Evolutionary conservation across 2,797 vertebrate species (phyloP).

Genomic region (Scyliorhinus canicula): DNA sequence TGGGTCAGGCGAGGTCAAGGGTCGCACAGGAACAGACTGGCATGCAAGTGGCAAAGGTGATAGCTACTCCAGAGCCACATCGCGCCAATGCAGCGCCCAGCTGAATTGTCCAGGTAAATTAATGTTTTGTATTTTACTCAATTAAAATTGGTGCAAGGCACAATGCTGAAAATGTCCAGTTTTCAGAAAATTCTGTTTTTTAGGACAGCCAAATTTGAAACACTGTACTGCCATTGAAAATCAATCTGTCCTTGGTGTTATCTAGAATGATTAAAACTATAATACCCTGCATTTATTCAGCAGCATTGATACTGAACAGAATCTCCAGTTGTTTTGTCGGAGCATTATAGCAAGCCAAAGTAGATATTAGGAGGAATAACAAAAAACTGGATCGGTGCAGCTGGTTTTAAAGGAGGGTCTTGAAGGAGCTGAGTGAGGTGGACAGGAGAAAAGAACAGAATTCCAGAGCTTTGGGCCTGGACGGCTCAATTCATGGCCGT

Average conservation of each 20-base stretch:
- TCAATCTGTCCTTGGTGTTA: neutral
- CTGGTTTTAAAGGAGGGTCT: neutral
- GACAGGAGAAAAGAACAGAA: neutral
- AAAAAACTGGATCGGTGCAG: neutral
- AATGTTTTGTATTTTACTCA: too few species aligned
- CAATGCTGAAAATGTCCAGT: too few species aligned
- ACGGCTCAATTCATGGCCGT: neutral
- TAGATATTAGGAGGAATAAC: neutral
- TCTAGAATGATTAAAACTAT: neutral
- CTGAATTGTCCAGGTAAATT: too few species aligned
- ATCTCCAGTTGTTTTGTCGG: neutral
- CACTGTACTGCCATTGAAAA: too few species aligned
- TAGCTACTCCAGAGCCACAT: too few species aligned
- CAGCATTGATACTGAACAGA: neutral
- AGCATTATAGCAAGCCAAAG: neutral
- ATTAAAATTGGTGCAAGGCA: too few species aligned
- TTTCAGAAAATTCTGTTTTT: too few species aligned
- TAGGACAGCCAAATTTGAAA: too few species aligned
- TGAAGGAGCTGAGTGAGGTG: neutral
- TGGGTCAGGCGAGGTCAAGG: too few species aligned
- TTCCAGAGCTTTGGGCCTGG: neutral
- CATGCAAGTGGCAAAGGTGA: too few species aligned
- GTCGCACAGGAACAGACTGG: too few species aligned
- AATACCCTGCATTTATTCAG: neutral
- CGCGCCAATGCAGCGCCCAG: too few species aligned